These are phyloP conservation scores for Potamarius usumacintae DNA, from an alignment of 2,113 vertebrate species.

Conservation along the genomic window DNA sequence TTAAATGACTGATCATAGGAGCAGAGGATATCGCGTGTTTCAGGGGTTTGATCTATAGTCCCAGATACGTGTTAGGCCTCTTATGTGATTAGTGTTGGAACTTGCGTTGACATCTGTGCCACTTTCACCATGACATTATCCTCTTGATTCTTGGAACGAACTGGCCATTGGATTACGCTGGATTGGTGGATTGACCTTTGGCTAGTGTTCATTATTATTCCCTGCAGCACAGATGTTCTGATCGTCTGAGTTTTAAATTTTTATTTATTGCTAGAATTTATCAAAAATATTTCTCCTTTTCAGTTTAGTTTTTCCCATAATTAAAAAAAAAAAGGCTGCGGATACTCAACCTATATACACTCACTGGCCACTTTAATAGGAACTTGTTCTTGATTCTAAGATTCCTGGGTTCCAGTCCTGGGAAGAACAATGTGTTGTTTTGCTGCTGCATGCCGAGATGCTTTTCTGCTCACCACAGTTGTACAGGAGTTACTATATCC, in stretches of 20 bases:
- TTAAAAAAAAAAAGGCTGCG: too few species aligned
- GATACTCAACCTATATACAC: too few species aligned
- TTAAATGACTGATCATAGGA: background rate
- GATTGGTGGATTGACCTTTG: slow-evolving; percentile 29
- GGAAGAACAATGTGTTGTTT: too few species aligned
- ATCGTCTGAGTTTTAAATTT: background rate
- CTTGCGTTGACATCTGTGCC: background rate
- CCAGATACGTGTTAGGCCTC: background rate
- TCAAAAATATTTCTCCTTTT: background rate
- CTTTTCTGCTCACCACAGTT: too few species aligned
- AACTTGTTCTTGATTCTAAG: too few species aligned
- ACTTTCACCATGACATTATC: slow-evolving; percentile 27
- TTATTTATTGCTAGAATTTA: background rate
- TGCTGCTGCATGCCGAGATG: too few species aligned
- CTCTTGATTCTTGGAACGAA: slow-evolving; percentile 1
- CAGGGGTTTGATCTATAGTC: background rate
- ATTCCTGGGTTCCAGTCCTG: too few species aligned
- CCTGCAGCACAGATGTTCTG: background rate
- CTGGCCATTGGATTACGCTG: slow-evolving; percentile 30
- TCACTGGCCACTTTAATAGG: too few species aligned
- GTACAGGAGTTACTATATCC: too few species aligned
- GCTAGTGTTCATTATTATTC: slow-evolving; percentile 38
- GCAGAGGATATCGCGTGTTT: background rate
- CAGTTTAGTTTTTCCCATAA: too few species aligned
- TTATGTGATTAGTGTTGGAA: slow-evolving; percentile 20